Base-by-base conservation (phyloP, 2,797 vertebrate genomes). In the Coregonus sp. region DNA sequence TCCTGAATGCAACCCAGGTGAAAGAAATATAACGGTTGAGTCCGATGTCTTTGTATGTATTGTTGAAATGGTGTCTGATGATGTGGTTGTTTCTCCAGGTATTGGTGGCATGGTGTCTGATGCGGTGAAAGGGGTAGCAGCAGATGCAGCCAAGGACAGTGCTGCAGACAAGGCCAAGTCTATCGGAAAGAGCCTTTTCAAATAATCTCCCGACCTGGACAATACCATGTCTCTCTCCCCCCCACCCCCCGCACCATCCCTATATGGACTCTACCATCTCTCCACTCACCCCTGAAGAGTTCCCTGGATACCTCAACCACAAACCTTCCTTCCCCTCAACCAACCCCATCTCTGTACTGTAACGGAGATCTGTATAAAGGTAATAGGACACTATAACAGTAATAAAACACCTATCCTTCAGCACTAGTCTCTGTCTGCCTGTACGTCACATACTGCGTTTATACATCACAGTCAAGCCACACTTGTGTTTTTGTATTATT, bases 101-200 rank as follows among this genome's bases (percentile, higher is more conserved):
- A 1, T 84, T 25, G 77, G 67, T 0, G 66, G 73, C 1, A n/a
- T 63, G 68, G 0, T 87, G 16, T 71, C 7, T 0, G 76, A 63
- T 0, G 77, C 59, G 0, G 15, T 77, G 1, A 69, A 65, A 70
- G 85, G 87, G 40, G 78, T 29, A 2, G 72, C 73, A 1, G 14
- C 29, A 29, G 79, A 78, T 0, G 72, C 73, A 2, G 80, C 72
- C 1, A n/a, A 3, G 5, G 75, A 89, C 11, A 47, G 66, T 0
- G 84, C 81, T 29, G 5, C 63, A 7, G 78, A 84, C 0, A 16
- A 84, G 9, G 83, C 61, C 1, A 0, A 67, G 31, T 0, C 5
- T 1, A 1, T 83, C 4, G 86, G 81, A 31, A 87, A 86, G 50
- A n/a, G 35, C 0, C 3, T 88, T 0, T 0, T 87, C 0, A n/a